Base-by-base conservation (phyloP, 2,888 invertebrate species). In the Xestia rhomboidea region DNA sequence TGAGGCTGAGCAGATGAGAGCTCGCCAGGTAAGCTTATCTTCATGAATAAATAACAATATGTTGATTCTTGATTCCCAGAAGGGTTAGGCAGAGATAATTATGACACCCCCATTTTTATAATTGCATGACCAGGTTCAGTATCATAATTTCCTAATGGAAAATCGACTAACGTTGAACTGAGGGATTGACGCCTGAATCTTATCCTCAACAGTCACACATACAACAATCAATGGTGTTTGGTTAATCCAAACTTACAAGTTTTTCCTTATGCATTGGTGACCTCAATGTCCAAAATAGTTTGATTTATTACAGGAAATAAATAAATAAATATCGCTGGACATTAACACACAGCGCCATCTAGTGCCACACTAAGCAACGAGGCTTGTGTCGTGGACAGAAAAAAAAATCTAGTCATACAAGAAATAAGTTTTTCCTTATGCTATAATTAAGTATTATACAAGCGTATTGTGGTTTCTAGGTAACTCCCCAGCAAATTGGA, bases 401-500 rank as follows among this genome's bases (percentile, higher is more conserved):
- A n/a, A n/a, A n/a, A n/a, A n/a, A n/a, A 46, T 73, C 10, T 77
- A 27, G 18, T 38, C 0, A 18, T 27, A 41, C 3, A 63, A 63
- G 27, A 63, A n/a, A 30, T 10, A 11, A 1, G 60, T 60, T 67
- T 57, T 57, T 46, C 46, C 60, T 27, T 60, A 38, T 57, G 7
- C 6, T 63, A 2, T 34, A 46, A 11, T n/a, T 64, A 21, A 1
- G 24, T 51, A 46, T 38, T 24, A 27, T 15, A 46, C 3, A 54
- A 74, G 62, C 0, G 38, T 44, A 15, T 11, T 54, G 18, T 30
- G 68, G 13, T 73, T 54, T 30, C 3, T 85, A 96, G 96, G 99
- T 99, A 81, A 99, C 99, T 0, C 99, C 99, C 0, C 98, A 99
- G 90, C 99, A 99, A 95, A 99, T 99, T 77, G 99, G 99, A 89